These are phyloP conservation scores for Octodon degus DNA, from an alignment of 2,113 vertebrate genomes.

Conservation along the genomic window DNA sequence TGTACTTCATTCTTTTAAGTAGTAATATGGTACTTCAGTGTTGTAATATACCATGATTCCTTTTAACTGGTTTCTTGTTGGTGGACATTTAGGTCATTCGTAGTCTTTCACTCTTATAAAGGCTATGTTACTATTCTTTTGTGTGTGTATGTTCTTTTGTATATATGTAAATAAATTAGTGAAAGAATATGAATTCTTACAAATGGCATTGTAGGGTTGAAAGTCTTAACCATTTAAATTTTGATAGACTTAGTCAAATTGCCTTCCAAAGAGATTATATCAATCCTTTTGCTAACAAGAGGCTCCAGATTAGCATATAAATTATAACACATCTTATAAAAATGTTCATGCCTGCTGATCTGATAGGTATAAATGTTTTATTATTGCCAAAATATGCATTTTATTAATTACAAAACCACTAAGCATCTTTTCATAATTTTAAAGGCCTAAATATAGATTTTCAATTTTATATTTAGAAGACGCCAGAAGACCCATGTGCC, in stretches of 20 bases:
- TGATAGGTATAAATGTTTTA: slow-evolving; percentile 41
- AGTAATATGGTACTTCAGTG: background rate
- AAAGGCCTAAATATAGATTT: slow-evolving; percentile 69
- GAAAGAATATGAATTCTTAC: background rate
- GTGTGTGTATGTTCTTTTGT: background rate
- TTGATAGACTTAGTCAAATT: slow-evolving; percentile 40
- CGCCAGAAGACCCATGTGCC: slow-evolving; percentile 95
- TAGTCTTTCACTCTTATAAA: background rate
- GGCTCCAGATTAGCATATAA: background rate
- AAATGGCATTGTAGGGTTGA: slow-evolving; percentile 35
- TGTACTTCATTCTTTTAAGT: background rate
- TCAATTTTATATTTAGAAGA: slow-evolving; percentile 86
- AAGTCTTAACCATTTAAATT: slow-evolving; percentile 37
- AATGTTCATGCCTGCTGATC: background rate
- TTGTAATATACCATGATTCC: slow-evolving; percentile 21
- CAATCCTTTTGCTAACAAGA: background rate
- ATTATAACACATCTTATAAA: background rate
- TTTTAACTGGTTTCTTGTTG: background rate
- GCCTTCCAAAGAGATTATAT: background rate
- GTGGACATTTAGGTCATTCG: background rate
- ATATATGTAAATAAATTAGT: background rate
- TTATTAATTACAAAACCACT: slow-evolving; percentile 35
- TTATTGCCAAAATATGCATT: slow-evolving; percentile 33
- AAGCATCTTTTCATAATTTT: slow-evolving; percentile 31
- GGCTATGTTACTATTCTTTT: background rate